phyloP scores from a whole-genome alignment of 2,797 vertebrate genomes.

The Xiphorhynchus erythropygius region DNA sequence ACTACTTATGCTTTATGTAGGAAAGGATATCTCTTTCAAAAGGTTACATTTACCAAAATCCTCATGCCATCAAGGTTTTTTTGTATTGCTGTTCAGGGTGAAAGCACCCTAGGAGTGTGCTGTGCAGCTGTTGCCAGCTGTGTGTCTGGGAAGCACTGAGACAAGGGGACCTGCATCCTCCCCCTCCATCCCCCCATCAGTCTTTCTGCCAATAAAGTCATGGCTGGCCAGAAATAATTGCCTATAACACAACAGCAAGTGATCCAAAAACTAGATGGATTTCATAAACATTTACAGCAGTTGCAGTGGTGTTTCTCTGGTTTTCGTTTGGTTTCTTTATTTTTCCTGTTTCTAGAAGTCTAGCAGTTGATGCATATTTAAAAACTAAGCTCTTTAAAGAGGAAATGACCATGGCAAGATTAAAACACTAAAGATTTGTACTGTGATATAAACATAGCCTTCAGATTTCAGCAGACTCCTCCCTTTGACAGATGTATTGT shows the following conservation, averaged over 20 bases:
- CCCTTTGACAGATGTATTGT: not conserved
- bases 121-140: not conserved
- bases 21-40: not conserved
- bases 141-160: not conserved
- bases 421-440: not conserved
- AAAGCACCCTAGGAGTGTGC: not conserved
- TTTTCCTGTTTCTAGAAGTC: not conserved
- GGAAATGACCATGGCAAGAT: not conserved
- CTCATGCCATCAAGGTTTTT: not conserved
- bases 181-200: fast-evolving
- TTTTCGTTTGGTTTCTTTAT: not conserved
- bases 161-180: not conserved
- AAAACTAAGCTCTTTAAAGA: not conserved
- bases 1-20: not conserved
- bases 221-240: not conserved
- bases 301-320: not conserved
- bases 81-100: not conserved
- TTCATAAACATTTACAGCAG: not conserved
- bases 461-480: not conserved
- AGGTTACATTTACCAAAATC: not conserved
- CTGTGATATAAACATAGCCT: not conserved
- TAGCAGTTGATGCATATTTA: not conserved
- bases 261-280: not conserved
- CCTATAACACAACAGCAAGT: not conserved
- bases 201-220: not conserved